These are phyloP conservation scores for Tuta absoluta DNA, from an alignment of 2,888 invertebrate species.

Conservation along the genomic window DNA sequence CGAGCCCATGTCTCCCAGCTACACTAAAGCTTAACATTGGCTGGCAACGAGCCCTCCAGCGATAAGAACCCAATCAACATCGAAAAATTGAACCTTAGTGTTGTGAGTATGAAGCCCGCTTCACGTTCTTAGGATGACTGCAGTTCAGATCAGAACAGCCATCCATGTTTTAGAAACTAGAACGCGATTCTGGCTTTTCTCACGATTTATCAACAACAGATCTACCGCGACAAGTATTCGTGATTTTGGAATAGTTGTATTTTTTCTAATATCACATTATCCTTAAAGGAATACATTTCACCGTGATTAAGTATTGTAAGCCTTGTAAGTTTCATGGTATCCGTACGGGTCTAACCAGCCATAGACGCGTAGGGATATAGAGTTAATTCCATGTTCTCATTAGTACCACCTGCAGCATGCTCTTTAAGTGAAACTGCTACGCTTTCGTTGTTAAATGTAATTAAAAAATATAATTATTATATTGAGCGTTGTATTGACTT, in stretches of 20 bases:
- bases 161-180: constrained; percentile 15
- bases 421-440: constrained; percentile 48
- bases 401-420: constrained; percentile 51
- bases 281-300: constrained; percentile 36
- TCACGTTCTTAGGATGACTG: constrained; percentile 16
- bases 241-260: constrained; percentile 39
- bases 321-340: constrained; percentile 46
- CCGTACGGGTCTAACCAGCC: constrained; percentile 76
- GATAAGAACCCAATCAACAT: constrained; percentile 49
- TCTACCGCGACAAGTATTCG: constrained; percentile 21
- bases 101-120: constrained; percentile 22
- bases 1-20: constrained; percentile 72
- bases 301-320: constrained; percentile 25
- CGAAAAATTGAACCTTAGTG: constrained; percentile 13
- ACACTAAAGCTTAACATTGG: constrained; percentile 71
- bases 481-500: constrained; percentile 61
- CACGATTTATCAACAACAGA: constrained; percentile 13
- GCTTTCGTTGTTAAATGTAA: constrained; percentile 76
- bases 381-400: constrained; percentile 47
- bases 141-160: not conserved
- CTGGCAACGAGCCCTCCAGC: constrained; percentile 73
- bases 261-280: constrained; percentile 47
- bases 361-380: constrained; percentile 67
- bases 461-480: constrained; percentile 61
- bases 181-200: constrained; percentile 29